Evolutionary conservation across 1,140 invertebrate genomes (phyloP).

Genomic region (Drosophila asahinai): DNA sequence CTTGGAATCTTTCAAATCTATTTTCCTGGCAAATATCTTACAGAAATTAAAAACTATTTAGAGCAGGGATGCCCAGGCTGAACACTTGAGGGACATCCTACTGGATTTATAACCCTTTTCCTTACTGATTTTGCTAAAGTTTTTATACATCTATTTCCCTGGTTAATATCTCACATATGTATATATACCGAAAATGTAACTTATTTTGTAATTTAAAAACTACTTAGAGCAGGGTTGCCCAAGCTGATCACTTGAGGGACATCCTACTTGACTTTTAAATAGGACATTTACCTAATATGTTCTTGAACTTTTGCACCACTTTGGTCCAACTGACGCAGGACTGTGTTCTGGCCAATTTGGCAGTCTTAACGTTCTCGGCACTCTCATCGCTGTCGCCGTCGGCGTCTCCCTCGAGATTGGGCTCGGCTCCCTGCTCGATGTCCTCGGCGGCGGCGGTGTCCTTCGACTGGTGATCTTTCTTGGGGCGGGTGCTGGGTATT

Average conservation of each 20-base stretch:
- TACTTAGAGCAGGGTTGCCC: neutral
- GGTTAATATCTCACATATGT: too few species aligned
- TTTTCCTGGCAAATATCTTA: too few species aligned
- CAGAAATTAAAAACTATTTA: too few species aligned
- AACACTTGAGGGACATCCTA: too few species aligned
- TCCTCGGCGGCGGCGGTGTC: slow-evolving; percentile 23
- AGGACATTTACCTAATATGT: slow-evolving; percentile 72
- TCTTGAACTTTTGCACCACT: slow-evolving; percentile 82
- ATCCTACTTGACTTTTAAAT: neutral
- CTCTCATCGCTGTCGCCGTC: slow-evolving; percentile 34
- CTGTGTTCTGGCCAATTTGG: slow-evolving; percentile 69
- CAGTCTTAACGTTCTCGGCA: slow-evolving; percentile 69
- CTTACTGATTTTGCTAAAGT: too few species aligned
- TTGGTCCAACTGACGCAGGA: slow-evolving; percentile 84
- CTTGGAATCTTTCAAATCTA: too few species aligned
- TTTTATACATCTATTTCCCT: too few species aligned
- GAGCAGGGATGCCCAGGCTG: too few species aligned
- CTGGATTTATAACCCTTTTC: neutral
- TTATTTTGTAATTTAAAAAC: neutral
- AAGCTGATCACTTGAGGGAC: neutral
- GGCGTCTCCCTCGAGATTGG: slow-evolving; percentile 7
- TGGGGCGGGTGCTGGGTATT: slow-evolving; percentile 42
- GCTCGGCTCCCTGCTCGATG: slow-evolving; percentile 63
- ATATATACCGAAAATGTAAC: too few species aligned
- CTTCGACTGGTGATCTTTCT: slow-evolving; percentile 17